These are phyloP conservation scores for Troides aeacus DNA, from an alignment of 2,888 invertebrate species.

Conservation along the genomic window DNA sequence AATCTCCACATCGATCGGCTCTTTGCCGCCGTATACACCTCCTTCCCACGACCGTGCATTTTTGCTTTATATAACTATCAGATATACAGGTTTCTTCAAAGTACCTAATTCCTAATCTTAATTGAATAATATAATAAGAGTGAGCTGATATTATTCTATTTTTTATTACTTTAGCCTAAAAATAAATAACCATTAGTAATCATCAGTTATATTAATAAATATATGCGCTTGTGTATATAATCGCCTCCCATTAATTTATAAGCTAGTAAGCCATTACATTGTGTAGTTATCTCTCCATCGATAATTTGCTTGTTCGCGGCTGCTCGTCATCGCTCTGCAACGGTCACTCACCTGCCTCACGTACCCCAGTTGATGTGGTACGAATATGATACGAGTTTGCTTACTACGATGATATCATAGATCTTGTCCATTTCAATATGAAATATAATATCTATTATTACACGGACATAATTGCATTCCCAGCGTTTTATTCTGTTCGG, in stretches of 20 bases:
- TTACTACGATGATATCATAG: constrained; percentile 31
- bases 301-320: constrained; percentile 33
- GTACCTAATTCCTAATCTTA: no score
- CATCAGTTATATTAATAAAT: background rate
- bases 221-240: background rate
- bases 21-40: no score
- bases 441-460: constrained; percentile 27
- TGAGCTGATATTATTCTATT: no score
- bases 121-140: no score
- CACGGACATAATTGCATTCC: constrained; percentile 27
- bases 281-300: constrained; percentile 26
- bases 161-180: no score
- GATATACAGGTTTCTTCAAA: no score
- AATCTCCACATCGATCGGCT: no score
- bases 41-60: no score
- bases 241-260: background rate
- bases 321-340: constrained; percentile 30
- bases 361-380: constrained; percentile 26
- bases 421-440: constrained; percentile 17
- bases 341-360: constrained; percentile 41
- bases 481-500: constrained; percentile 11
- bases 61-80: no score
- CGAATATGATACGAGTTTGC: constrained; percentile 28
- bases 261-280: constrained; percentile 14
- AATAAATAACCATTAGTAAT: background rate